phyloP scores from a whole-genome alignment of 35 echinoderm and acorn worm genomes.

The Diadema setosum region DNA sequence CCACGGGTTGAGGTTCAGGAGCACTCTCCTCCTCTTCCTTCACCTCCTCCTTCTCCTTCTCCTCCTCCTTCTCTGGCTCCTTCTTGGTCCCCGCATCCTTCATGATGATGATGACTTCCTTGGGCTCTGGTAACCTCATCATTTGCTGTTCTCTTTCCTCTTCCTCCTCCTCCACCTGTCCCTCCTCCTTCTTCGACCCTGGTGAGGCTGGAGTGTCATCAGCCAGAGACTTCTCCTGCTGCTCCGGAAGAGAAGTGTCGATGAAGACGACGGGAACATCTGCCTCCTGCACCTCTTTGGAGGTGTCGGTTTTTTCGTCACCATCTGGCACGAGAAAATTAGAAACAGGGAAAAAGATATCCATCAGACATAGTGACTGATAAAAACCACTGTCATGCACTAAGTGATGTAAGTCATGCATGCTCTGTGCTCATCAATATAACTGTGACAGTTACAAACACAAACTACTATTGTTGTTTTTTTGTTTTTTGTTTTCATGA shows the following conservation, averaged over 20 bases:
- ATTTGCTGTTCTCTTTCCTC: background rate
- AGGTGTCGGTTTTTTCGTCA: background rate
- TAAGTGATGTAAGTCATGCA: too few relatives aligned
- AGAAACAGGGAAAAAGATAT: too few relatives aligned
- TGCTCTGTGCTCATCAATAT: too few relatives aligned
- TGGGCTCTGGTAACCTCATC: background rate
- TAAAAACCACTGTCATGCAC: too few relatives aligned
- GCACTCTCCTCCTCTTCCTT: background rate
- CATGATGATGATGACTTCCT: constrained; percentile 7
- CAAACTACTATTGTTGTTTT: too few relatives aligned
- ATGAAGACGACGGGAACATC: background rate
- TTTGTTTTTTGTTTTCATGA: too few relatives aligned
- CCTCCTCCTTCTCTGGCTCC: constrained; percentile 9
- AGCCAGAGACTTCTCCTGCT: background rate
- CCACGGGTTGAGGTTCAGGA: background rate
- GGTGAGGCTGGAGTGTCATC: background rate
- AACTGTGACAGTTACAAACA: too few relatives aligned
- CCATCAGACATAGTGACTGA: too few relatives aligned
- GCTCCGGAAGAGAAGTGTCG: background rate
- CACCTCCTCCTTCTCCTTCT: background rate
- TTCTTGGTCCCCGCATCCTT: background rate
- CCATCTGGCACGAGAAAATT: background rate
- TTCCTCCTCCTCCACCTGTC: background rate
- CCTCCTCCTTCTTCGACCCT: background rate
- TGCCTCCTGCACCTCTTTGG: background rate